Base-by-base conservation (phyloP, 2,113 vertebrate genomes). In the Echinops telfairi region DNA sequence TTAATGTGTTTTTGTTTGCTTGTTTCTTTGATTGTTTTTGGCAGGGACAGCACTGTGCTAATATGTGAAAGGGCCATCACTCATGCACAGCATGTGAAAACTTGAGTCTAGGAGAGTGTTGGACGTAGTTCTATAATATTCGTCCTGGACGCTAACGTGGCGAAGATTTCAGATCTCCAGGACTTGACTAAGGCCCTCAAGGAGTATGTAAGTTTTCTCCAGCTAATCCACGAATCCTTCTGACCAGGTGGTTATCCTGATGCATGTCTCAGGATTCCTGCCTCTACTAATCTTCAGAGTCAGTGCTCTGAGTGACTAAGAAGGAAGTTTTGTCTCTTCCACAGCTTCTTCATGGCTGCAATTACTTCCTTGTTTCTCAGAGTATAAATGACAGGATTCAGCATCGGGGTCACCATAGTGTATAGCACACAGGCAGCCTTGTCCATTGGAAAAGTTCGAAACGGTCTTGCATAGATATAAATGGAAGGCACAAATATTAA, bases 401-500 rank as follows among this genome's bases (percentile, higher is more conserved):
- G 83, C 93, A 97, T 53, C 2, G 97, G 97, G 1, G 95, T 97
- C 64, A 97, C 86, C 80, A 97, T 58, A 6, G 97, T 98, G 38
- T 97, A 97, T 10, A 97, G 83, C 62, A 97, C 95, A 16, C 97
- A 97, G 58, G 97, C 86, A 0, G 31, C 86, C 38, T 98, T 98
- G 62, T 97, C 97, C 93, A 93, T 93, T 2, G 94, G 86, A 76
- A 97, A 96, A 10, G 96, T 92, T 23, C 10, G 66, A 90, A 97
- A 97, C n/a, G 97, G 97, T 23, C 93, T 96, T 12, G 96, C 90
- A 62, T 98, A 98, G 90, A 97, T 97, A 23, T 96, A 97, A 75
- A 97, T 70, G 27, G 96, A 97, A 77, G 97, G 97, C 6, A 97
- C 95, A 85, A 97, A 98, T 64, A 97, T 96, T 82, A 98, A 79